phyloP scores from a whole-genome alignment of 2,113 vertebrate species.

The Prinia subflava region DNA sequence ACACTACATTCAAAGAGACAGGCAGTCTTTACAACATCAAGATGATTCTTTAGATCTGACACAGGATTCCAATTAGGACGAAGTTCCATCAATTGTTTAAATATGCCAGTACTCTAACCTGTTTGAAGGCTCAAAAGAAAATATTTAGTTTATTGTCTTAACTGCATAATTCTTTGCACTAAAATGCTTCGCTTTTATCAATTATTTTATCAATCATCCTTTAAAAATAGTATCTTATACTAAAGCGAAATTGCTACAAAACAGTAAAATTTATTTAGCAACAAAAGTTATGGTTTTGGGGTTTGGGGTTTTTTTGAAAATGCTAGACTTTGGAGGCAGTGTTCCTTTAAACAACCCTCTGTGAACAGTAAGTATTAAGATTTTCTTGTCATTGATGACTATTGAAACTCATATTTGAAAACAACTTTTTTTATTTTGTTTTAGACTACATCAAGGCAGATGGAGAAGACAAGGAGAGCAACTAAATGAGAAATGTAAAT shows the following conservation, averaged over 20 bases:
- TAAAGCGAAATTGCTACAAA: background rate
- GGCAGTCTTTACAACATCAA: background rate
- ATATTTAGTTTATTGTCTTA: background rate
- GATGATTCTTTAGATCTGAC: background rate
- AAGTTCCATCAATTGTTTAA: background rate
- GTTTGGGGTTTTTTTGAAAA: background rate
- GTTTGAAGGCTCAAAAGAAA: background rate
- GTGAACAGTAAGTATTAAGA: background rate
- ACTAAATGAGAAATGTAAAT: constrained; percentile 51
- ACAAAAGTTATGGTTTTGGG: background rate
- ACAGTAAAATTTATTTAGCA: background rate
- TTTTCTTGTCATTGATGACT: constrained; percentile 43
- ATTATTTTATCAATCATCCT: background rate
- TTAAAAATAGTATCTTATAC: background rate
- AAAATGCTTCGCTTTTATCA: background rate
- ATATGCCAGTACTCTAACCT: background rate
- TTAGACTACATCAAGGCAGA: background rate
- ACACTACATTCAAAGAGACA: background rate
- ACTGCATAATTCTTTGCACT: background rate
- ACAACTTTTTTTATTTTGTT: constrained; percentile 8
- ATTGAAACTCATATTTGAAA: constrained; percentile 26
- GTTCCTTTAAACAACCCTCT: background rate
- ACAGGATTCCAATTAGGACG: background rate
- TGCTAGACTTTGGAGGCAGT: background rate
- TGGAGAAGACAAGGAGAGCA: background rate